phyloP scores from a whole-genome alignment of 1,140 invertebrate genomes.

The Tetraneura akinire region DNA sequence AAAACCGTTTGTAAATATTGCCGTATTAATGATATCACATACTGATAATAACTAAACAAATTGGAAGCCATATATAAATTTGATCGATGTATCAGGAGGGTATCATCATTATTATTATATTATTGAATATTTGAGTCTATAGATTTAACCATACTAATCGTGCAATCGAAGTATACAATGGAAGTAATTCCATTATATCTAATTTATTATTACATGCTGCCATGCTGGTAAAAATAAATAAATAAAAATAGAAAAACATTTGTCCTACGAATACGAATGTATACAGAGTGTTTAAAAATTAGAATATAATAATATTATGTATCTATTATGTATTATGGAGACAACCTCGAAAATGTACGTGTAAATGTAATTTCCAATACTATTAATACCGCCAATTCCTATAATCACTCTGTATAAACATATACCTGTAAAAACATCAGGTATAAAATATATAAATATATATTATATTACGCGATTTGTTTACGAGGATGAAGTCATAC shows the following conservation, averaged over 20 bases:
- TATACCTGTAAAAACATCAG: not conserved
- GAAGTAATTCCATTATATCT: too few relatives aligned
- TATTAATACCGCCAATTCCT: too few relatives aligned
- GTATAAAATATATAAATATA: not conserved
- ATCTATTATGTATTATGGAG: too few relatives aligned
- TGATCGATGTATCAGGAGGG: not conserved
- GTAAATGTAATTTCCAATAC: too few relatives aligned
- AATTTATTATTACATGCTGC: too few relatives aligned
- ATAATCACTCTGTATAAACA: not conserved
- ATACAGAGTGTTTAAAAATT: too few relatives aligned
- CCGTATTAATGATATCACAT: not conserved
- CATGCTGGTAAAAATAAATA: too few relatives aligned
- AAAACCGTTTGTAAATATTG: not conserved
- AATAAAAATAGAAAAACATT: slow-evolving; percentile 46
- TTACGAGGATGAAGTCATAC: slow-evolving; percentile 47
- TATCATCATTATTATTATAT: slow-evolving; percentile 4
- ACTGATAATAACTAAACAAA: not conserved
- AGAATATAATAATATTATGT: too few relatives aligned
- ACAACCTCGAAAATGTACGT: too few relatives aligned
- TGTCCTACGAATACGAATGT: not conserved
- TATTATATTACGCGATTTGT: slow-evolving; percentile 12
- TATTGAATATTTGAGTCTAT: not conserved
- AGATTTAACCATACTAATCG: slow-evolving; percentile 23
- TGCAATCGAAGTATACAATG: slow-evolving; percentile 19
- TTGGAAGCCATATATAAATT: not conserved